phyloP scores from a whole-genome alignment of 2,888 invertebrate genomes.

The Eupithecia pulchellata region DNA sequence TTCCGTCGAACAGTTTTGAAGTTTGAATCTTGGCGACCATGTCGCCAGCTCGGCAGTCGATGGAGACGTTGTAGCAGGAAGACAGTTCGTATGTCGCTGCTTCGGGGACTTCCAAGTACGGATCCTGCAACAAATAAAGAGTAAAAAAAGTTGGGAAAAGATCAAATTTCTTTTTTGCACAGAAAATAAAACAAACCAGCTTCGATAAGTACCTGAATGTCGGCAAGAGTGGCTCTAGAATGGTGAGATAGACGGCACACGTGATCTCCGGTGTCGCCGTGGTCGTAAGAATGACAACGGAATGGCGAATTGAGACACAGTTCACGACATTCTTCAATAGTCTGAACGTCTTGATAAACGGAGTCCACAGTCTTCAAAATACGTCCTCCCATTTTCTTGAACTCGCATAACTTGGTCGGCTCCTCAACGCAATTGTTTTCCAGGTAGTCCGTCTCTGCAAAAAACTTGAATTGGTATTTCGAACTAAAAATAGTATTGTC shows the following conservation, averaged over 20 bases:
- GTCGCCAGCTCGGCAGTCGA: conserved; percentile 95
- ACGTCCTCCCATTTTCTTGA: conserved; percentile 94
- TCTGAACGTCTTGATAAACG: conserved; percentile 95
- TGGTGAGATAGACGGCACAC: conserved; percentile 97
- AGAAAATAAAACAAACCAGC: not conserved
- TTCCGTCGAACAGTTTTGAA: conserved; percentile 96
- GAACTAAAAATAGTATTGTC: conserved; percentile 26
- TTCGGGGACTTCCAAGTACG: conserved; percentile 95
- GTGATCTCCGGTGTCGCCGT: conserved; percentile 96
- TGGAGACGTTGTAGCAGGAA: conserved; percentile 97
- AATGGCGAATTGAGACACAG: conserved; percentile 95
- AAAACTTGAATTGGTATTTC: conserved; percentile 28
- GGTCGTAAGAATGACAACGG: conserved; percentile 96
- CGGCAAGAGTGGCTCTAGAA: conserved; percentile 93
- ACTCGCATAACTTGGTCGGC: conserved; percentile 97
- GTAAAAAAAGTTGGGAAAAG: not conserved
- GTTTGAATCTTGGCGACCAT: conserved; percentile 97
- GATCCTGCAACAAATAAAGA: conserved; percentile 85
- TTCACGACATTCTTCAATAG: conserved; percentile 94
- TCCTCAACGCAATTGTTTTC: conserved; percentile 97
- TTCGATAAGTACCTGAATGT: conserved; percentile 89
- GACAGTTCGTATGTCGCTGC: conserved; percentile 96
- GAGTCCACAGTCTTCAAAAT: conserved; percentile 97
- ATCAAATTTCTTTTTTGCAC: not conserved
- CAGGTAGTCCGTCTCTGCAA: conserved; percentile 90